Base-by-base conservation (phyloP, 2,888 invertebrate genomes). In the Neoascia interrupta region DNA sequence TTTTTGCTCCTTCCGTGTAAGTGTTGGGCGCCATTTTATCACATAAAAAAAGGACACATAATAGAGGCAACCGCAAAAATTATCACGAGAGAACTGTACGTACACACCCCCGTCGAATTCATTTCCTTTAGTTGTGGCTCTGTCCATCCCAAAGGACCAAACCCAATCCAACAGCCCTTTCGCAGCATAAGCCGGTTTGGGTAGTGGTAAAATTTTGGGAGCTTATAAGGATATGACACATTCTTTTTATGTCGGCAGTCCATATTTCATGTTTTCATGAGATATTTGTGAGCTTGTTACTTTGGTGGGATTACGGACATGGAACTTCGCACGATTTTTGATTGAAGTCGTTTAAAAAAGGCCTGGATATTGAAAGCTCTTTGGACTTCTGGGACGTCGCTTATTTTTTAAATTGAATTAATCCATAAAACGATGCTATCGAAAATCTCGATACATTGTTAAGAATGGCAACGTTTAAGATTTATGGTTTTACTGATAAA, bases 61-160 rank as follows among this genome's bases (percentile, higher is more conserved):
- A 69, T 51, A 43, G 26, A 69, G 53, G 45, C 70, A 60, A 70
- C 63, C 51, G 70, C 64, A 64, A 60, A 64, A 76, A 76, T 64
- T 75, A 70, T 70, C 76, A 76, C 64, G 34, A 31, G 8, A 31
- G n/a, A n/a, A 49, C 54, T 36, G 26, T 45, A 54, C 43, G 47
- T 47, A 45, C 39, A 5, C n/a, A 51, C 23, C 21, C n/a, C 11
- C 13, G 18, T 5, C 49, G 21, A 34, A 49, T 56, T 53, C 39
- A 61, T 74, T 74, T 60, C 58, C 53, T 41, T 36, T 54, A 23
- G 23, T 23, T 36, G 31, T 31, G 3, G 10, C 31, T 31, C n/a
- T 31, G 2, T 6, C 8, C n/a, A n/a, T 31, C 31, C 2, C n/a
- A n/a, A n/a, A 10, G 11, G 26, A 1, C n/a, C 11, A 41, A 54